A percentile compares a stretch with the other conserved stretches of the same genome.
These are phyloP conservation scores for Decapterus maruadsi DNA, from an alignment of 2,797 vertebrate species.

Conservation along the genomic window DNA sequence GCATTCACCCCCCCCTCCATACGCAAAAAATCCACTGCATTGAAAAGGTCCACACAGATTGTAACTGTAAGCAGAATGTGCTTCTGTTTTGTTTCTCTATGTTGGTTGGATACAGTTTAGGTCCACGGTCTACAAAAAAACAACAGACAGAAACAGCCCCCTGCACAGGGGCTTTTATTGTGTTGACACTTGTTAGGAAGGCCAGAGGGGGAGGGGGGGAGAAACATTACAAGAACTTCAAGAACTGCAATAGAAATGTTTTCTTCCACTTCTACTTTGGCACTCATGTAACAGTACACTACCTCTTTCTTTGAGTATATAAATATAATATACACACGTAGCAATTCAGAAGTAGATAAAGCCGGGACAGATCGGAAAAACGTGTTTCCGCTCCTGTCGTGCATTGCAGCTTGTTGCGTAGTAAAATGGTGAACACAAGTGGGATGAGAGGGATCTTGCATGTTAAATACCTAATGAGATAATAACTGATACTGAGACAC, in stretches of 20 bases:
- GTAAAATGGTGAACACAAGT: slow-evolving; percentile 27
- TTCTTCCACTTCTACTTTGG: slow-evolving; percentile 81
- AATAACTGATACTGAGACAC: slow-evolving; percentile 52
- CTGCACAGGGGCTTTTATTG: slow-evolving; percentile 46
- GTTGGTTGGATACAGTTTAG: slow-evolving; percentile 42
- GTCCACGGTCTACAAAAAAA: slow-evolving; percentile 60
- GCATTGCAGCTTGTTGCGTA: slow-evolving; percentile 69
- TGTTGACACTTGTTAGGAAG: slow-evolving; percentile 55
- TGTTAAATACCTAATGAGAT: slow-evolving; percentile 52
- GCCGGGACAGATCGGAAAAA: slow-evolving; percentile 66
- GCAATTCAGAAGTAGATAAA: slow-evolving; percentile 74
- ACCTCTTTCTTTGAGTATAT: slow-evolving; percentile 65
- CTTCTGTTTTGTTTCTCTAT: slow-evolving; percentile 44
- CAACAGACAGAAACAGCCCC: slow-evolving; percentile 54
- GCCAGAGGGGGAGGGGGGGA: slow-evolving; percentile 31
- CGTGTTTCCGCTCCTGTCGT: slow-evolving; percentile 61
- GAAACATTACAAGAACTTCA: slow-evolving; percentile 52
- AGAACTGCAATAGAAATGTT: slow-evolving; percentile 70
- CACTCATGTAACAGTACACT: slow-evolving; percentile 80
- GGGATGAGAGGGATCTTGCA: slow-evolving; percentile 39
- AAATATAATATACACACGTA: slow-evolving; percentile 73
- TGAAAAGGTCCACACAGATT: slow-evolving; percentile 32
- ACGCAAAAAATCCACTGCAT: slow-evolving; percentile 28
- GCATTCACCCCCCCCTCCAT: background rate
- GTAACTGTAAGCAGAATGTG: slow-evolving; percentile 37